Conservation (phyloP, 2,113 vertebrate genomes). For the Leuciscus idus region DNA sequence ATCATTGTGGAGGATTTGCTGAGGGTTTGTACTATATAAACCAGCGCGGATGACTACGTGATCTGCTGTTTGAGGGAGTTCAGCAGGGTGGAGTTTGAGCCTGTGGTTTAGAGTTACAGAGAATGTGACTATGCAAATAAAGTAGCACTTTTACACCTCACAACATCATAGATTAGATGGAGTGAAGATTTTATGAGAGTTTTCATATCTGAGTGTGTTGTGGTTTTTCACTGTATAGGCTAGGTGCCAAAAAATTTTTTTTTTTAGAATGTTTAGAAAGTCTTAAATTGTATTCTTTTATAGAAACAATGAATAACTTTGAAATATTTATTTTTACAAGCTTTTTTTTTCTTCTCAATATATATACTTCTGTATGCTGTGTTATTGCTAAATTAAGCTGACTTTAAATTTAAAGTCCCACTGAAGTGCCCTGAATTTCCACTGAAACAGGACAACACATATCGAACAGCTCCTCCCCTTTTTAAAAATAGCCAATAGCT, state of each 20-base stretch:
- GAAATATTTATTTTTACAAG: neutral
- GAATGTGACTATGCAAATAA: slow-evolving; percentile 45
- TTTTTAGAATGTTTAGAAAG: neutral
- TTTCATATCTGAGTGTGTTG: neutral
- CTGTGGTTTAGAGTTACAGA: slow-evolving; percentile 26
- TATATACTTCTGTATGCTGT: neutral
- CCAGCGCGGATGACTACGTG: neutral
- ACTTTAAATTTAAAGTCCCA: neutral
- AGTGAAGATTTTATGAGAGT: neutral
- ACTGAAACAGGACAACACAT: too few relatives aligned
- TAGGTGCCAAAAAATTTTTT: neutral
- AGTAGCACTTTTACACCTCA: neutral
- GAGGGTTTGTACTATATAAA: neutral
- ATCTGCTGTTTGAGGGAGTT: neutral
- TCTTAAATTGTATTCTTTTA: neutral
- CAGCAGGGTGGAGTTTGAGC: slow-evolving; percentile 16
- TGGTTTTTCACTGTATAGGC: neutral
- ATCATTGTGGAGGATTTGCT: neutral
- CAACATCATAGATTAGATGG: neutral
- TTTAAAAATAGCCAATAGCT: too few relatives aligned
- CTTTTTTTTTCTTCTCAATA: neutral
- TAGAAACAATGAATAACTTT: neutral
- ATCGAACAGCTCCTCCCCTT: too few relatives aligned
- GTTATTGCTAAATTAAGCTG: neutral
- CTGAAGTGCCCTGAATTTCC: too few relatives aligned